Evolutionary conservation across 1,140 invertebrate genomes (phyloP).

Genomic region (Leptinotarsa defecta): DNA sequence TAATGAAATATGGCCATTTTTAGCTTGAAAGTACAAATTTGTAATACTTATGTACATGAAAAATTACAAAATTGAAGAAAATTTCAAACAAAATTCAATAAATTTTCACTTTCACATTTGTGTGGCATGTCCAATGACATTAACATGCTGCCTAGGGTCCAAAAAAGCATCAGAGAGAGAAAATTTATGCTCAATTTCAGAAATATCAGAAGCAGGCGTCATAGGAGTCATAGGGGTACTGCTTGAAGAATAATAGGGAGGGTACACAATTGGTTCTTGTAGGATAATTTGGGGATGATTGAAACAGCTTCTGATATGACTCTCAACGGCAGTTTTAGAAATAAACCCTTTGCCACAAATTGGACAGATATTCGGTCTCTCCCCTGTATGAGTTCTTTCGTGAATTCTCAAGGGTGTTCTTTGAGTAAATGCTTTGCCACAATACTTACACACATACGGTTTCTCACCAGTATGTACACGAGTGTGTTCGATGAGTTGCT

Average conservation of each 20-base stretch:
- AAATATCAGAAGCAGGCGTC: slow-evolving; percentile 17
- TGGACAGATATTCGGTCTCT: slow-evolving; percentile 74
- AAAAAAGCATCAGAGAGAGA: slow-evolving; percentile 24
- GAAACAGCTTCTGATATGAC: slow-evolving; percentile 63
- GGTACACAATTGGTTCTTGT: slow-evolving; percentile 4
- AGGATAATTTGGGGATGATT: slow-evolving; percentile 44
- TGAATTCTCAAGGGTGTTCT: slow-evolving; percentile 68
- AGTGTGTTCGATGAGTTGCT: slow-evolving; percentile 66
- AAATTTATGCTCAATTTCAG: slow-evolving; percentile 27
- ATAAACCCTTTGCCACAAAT: slow-evolving; percentile 71
- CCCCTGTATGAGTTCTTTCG: slow-evolving; percentile 68
- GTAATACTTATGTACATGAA: too few relatives aligned
- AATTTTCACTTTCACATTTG: slow-evolving; percentile 3
- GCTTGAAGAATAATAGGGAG: slow-evolving; percentile 5
- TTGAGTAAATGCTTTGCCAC: slow-evolving; percentile 79
- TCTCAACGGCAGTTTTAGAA: slow-evolving; percentile 65
- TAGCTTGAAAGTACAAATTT: too few relatives aligned
- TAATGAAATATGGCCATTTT: too few relatives aligned
- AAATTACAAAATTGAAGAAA: too few relatives aligned
- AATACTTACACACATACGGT: slow-evolving; percentile 69
- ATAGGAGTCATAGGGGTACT: slow-evolving; percentile 18
- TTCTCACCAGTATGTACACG: slow-evolving; percentile 69
- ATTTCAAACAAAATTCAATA: too few relatives aligned
- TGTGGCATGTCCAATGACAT: slow-evolving; percentile 19
- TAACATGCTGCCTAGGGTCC: slow-evolving; percentile 17